These are phyloP conservation scores for Diprion similis DNA, from an alignment of 1,140 invertebrate genomes.

Conservation along the genomic window DNA sequence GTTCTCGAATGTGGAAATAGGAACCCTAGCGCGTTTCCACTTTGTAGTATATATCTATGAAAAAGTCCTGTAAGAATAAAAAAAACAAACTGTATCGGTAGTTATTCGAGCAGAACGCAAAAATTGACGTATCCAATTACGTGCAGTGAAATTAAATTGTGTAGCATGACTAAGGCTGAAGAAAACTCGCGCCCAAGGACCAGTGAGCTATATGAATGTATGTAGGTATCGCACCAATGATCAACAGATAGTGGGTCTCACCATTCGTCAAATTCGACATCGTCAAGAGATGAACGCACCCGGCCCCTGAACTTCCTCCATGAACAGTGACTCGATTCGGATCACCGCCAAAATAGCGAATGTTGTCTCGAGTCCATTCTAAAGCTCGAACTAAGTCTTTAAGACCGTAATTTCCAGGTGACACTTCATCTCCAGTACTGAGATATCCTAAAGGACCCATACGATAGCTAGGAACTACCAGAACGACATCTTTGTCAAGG, in stretches of 20 bases:
- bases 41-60: not conserved
- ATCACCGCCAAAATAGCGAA: slow-evolving; percentile 58
- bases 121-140: not conserved
- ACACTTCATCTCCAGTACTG: not conserved
- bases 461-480: not conserved
- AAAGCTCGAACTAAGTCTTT: slow-evolving; percentile 56
- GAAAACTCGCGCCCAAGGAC: not conserved
- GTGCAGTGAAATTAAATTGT: not conserved
- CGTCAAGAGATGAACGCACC: slow-evolving; percentile 39
- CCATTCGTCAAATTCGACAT: slow-evolving; percentile 42
- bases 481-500: not conserved
- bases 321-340: slow-evolving; percentile 54
- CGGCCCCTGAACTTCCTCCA: slow-evolving; percentile 53
- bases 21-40: not conserved
- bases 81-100: not conserved
- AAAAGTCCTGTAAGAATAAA: not conserved
- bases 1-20: not conserved
- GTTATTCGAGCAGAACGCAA: not conserved
- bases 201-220: not conserved
- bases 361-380: slow-evolving; percentile 56
- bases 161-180: not conserved
- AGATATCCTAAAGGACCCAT: not conserved
- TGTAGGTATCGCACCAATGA: not conserved
- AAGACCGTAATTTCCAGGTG: slow-evolving; percentile 46
- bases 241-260: slow-evolving; percentile 9